Base-by-base conservation (phyloP, 2,113 vertebrate genomes). In the Azemiops feae region DNA sequence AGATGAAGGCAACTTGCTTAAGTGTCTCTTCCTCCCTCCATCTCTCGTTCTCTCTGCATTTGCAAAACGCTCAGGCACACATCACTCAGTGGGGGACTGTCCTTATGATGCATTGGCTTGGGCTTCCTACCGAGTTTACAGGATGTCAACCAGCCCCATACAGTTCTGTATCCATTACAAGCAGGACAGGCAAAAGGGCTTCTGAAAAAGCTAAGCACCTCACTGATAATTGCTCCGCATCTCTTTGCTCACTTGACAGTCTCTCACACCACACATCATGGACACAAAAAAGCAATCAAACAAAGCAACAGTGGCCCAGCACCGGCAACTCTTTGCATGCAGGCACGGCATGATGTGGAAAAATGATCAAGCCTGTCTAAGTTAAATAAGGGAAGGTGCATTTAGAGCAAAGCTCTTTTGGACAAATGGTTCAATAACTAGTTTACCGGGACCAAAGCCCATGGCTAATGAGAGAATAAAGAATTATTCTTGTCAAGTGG, bases 101-200 rank as follows among this genome's bases (percentile, higher is more conserved):
- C 97, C 97, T 97, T 96, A 97, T 97, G 97, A 98, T 97, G 98
- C 97, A 98, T 97, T 97, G 98, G 96, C 97, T 97, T 96, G 93
- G 97, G 97, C 97, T 97, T 98, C 97, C 98, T 97, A 97, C 96
- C 94, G 98, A 93, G 98, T 97, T 98, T 98, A 98, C 97, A 97
- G 96, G 97, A 97, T 96, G 97, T 97, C 97, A 96, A 96, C 97
- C 97, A 97, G 97, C 97, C 97, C 97, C 98, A 97, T 97, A 97
- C 96, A 95, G 97, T 97, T 98, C 97, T 98, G 97, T 98, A 98
- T 98, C 97, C 97, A 98, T 98, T 98, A 97, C 97, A 97, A 97
- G 95, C 95, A 97, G 96, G 95, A 97, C 97, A 96, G 97, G 97
- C 97, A 97, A 97, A 97, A 96, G 95, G 96, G 94, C 95, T 96